These are phyloP conservation scores for Catamblyrhynchus diadema DNA, from an alignment of 2,797 vertebrate species.

Conservation along the genomic window DNA sequence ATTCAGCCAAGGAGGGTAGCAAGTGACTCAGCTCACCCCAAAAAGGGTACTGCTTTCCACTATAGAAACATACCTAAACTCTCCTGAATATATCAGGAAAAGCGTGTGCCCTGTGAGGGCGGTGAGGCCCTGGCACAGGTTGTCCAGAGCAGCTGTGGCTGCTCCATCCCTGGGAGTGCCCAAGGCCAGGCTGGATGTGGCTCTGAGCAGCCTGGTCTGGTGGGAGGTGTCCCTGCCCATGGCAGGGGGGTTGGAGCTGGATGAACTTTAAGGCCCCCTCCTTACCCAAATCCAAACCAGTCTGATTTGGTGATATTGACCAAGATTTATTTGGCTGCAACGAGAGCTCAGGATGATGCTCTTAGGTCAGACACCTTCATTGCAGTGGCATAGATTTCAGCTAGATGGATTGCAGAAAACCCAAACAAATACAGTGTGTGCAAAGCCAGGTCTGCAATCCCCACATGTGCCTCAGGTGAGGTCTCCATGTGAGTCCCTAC, in stretches of 20 bases:
- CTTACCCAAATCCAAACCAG: background rate
- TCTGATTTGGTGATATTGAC: background rate
- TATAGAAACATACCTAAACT: background rate
- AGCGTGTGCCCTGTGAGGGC: accelerated
- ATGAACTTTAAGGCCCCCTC: background rate
- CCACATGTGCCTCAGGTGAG: background rate
- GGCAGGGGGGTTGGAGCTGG: background rate
- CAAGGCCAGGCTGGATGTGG: background rate
- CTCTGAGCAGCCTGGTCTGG: accelerated
- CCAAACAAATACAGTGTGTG: background rate
- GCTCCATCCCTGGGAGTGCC: too few species aligned
- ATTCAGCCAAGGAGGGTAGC: background rate
- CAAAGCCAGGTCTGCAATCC: background rate
- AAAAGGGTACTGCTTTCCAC: background rate
- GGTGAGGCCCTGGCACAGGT: accelerated
- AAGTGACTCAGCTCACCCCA: background rate
- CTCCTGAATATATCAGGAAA: background rate
- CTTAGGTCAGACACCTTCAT: background rate
- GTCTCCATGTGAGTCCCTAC: background rate
- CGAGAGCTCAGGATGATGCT: background rate
- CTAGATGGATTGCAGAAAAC: background rate
- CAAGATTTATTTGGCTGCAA: background rate
- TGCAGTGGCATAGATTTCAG: background rate
- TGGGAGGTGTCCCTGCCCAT: background rate
- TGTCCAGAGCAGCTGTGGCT: background rate